Evolutionary conservation across 2,888 invertebrate species (phyloP), one percentile per base, ranked within the genome.

Genomic region (Xylota sylvarum): DNA sequence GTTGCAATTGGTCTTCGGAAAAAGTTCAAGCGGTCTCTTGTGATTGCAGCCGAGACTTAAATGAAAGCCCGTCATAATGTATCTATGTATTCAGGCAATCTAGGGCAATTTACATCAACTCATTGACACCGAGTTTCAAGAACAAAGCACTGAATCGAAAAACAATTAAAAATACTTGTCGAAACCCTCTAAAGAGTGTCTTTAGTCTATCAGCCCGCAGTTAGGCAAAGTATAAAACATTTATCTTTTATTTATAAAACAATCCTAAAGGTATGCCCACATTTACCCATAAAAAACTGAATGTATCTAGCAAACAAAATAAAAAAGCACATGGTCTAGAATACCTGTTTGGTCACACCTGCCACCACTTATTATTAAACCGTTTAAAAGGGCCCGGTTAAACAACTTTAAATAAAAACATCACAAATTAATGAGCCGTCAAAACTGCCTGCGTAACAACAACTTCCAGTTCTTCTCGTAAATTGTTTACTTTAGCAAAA

Each of bases 351-450:
- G 4, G 4, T 35, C 35, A 19, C 23, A 60, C 10, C 17, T 14
- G 0, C 55, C 23, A 4, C 52, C 9, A 12, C 19, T 14, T 5
- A 14, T 14, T 5, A 14, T 23, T n/a, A 7, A 37, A 14, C 55
- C 12, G 1, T 0, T 23, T 4, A 17, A 17, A 23, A 48, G 48
- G 37, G 48, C 17, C 30, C 67, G 35, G 50, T 69, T 40, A 23
- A 27, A 12, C 55, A 50, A 37, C 35, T 60, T n/a, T 43, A 48
- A 67, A 56, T 65, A 4, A 74, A 64, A 76, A 40, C 62, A 58
- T 69, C 30, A 69, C 30, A 40, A 62, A 78, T 70, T 62, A 70
- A 62, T 55, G 70, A 70, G 40, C 30, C 67, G 14, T 43, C 43
- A 23, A 10, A 62, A 46, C 17, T 23, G 32, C 50, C n/a, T 32